Evolutionary conservation across 2,113 vertebrate genomes (phyloP), one percentile per base, ranked within the genome.

Genomic region (Trematocara unimaculatum): DNA sequence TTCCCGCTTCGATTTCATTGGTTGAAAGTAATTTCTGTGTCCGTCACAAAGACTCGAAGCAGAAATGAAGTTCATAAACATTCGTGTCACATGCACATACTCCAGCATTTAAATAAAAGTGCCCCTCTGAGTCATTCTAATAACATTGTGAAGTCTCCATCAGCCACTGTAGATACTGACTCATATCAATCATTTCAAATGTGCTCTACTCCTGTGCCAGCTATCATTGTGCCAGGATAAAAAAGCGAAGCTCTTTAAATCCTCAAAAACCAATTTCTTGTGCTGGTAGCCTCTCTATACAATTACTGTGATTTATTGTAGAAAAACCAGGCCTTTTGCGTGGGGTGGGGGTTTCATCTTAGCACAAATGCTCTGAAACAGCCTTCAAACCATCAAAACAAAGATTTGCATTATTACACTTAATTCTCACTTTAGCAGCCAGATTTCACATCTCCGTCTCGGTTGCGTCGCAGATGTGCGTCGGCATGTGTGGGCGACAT

Each of bases 231-330:
- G 81, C 86, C 83, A 81, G 58, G 31, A 49, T 77, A n/a, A 77
- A 74, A 3, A 31, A 51, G 26, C 31, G 26, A 51, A 77, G 72
- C 26, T 77, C 45, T 77, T 77, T n/a, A 77, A 77, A 77, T 77
- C 4, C 17, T 51, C 5, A 23, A 7, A 3, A 58, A 85, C 11
- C 62, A 82, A 15, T 72, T 31, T 40, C 4, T 54, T 84, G 26
- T 23, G 29, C 77, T 20, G 47, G 82, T 5, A 17, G 56, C 82
- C 40, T 79, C 81, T 7, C 26, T 10, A 9, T n/a, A 79, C 47
- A 72, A 78, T 90, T 83, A 58, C 78, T 64, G 64, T 55, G 81
- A 82, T 84, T 90, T 80, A 84, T 67, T 74, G 42, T 31, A 18
- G 4, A 4, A 60, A 84, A 18, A 79, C 62, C 82, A 77, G 47